phyloP scores from a whole-genome alignment of 2,888 invertebrate genomes.

The Helicoverpa assulta region DNA sequence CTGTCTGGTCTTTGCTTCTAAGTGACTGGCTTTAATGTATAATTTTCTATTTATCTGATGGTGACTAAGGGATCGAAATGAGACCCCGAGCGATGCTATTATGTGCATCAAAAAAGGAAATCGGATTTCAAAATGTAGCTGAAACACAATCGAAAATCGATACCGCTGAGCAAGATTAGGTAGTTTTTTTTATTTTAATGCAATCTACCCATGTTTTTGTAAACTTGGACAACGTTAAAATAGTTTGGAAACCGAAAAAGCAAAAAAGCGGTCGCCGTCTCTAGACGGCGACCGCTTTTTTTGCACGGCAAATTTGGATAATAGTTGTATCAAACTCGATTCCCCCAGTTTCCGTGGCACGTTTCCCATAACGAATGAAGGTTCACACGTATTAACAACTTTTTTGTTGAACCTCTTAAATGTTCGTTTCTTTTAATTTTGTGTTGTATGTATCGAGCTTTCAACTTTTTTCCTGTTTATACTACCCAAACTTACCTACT shows the following conservation, averaged over 20 bases:
- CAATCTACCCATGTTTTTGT: conserved; percentile 43
- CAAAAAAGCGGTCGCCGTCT: conserved; percentile 45
- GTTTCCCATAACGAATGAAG: conserved; percentile 57
- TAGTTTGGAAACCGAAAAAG: conserved; percentile 53
- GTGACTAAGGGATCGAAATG: background rate
- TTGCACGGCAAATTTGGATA: too few relatives aligned
- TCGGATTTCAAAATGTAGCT: background rate
- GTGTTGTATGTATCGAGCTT: background rate
- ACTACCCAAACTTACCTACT: too few relatives aligned
- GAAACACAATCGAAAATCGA: conserved; percentile 8
- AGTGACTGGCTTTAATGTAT: background rate
- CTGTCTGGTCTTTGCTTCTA: background rate
- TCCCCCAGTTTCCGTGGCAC: conserved; percentile 56
- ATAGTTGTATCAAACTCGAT: conserved; percentile 54
- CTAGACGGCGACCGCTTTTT: too few relatives aligned
- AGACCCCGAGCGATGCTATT: background rate
- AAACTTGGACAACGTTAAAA: conserved; percentile 59
- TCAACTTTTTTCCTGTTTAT: background rate
- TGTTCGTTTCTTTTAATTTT: conserved; percentile 21
- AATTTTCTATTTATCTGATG: background rate
- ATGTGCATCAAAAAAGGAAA: background rate
- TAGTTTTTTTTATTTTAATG: conserved; percentile 26
- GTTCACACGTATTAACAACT: conserved; percentile 58
- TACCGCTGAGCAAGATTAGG: background rate
- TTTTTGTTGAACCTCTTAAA: conserved; percentile 40